Evolutionary conservation across 2,888 invertebrate genomes (phyloP).

Genomic region (Mechanitis mazaeus): DNA sequence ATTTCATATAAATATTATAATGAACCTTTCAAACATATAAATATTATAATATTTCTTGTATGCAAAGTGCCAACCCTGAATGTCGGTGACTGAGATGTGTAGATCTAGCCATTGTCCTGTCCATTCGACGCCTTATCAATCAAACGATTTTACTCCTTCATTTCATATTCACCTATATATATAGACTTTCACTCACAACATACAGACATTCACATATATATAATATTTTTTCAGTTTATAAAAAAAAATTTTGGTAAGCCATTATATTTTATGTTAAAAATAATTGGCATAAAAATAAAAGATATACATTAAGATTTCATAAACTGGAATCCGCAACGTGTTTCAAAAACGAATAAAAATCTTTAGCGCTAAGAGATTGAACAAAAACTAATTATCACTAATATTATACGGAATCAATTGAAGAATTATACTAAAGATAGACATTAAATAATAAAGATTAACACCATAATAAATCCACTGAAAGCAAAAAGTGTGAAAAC

Average conservation of each 20-base stretch:
- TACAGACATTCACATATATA: too few relatives aligned
- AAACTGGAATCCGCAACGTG: too few relatives aligned
- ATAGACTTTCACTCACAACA: background rate
- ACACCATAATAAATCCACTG: background rate
- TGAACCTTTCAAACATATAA: too few relatives aligned
- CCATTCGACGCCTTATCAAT: constrained; percentile 34
- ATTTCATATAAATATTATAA: too few relatives aligned
- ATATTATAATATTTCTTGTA: too few relatives aligned
- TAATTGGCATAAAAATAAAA: too few relatives aligned
- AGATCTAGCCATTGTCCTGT: constrained; percentile 35
- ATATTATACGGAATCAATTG: background rate
- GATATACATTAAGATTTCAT: too few relatives aligned
- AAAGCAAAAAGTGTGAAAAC: constrained; percentile 4
- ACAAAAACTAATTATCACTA: background rate
- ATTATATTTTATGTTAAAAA: too few relatives aligned
- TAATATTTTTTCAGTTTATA: too few relatives aligned
- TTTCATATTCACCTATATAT: constrained; percentile 10
- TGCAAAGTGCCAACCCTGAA: background rate
- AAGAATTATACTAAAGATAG: constrained; percentile 2
- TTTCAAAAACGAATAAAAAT: too few relatives aligned
- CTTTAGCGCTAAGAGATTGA: too few relatives aligned
- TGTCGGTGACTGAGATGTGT: constrained; percentile 28
- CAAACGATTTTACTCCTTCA: constrained; percentile 20
- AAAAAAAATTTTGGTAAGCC: too few relatives aligned
- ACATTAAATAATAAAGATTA: constrained; percentile 5